Conservation (phyloP, 2,113 vertebrate species). For the Python bivittatus region DNA sequence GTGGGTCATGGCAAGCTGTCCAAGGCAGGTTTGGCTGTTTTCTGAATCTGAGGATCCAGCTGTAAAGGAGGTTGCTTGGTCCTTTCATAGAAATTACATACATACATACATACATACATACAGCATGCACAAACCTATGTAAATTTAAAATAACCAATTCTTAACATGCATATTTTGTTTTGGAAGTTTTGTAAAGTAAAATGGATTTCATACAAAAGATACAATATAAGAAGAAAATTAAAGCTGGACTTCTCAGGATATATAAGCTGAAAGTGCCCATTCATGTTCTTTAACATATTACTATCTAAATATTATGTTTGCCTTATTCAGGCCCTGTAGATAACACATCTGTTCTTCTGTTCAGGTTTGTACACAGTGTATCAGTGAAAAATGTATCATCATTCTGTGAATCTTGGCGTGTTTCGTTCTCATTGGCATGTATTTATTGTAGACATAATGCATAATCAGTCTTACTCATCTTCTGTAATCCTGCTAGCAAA, state of each 20-base stretch:
- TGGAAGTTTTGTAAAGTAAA: background rate
- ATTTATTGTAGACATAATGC: background rate
- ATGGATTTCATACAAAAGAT: background rate
- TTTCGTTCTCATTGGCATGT: constrained; percentile 6
- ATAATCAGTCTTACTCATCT: background rate
- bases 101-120: background rate
- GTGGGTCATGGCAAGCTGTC: background rate
- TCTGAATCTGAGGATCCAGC: background rate
- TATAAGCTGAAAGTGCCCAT: constrained; percentile 7
- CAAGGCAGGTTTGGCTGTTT: background rate
- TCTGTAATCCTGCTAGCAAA: background rate
- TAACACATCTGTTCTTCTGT: constrained; percentile 13
- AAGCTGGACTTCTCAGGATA: background rate
- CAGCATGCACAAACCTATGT: background rate
- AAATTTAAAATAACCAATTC: background rate
- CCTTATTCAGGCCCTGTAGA: constrained; percentile 10
- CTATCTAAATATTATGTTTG: constrained; percentile 10
- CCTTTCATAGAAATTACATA: too few relatives aligned
- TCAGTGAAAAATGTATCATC: background rate
- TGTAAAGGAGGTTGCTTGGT: background rate
- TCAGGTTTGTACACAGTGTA: constrained; percentile 26
- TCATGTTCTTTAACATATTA: constrained; percentile 1
- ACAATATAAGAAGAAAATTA: constrained; percentile 6
- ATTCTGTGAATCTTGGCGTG: constrained; percentile 11
- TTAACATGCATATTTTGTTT: background rate